phyloP scores from a whole-genome alignment of 2,113 vertebrate species.

The Eurypyga helias region DNA sequence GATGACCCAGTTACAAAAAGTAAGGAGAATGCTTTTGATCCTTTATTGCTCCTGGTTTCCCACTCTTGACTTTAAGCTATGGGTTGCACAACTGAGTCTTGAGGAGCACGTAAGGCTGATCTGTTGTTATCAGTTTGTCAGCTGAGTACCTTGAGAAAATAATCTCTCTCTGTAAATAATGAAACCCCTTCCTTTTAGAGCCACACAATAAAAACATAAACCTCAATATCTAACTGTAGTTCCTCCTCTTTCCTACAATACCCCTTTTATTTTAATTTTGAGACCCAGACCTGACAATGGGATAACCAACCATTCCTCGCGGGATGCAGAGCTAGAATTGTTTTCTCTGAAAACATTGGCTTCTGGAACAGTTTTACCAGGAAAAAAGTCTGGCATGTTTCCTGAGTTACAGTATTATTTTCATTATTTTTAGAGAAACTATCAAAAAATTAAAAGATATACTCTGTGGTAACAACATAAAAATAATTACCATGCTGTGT shows the following conservation, averaged over 20 bases:
- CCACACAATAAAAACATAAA: neutral
- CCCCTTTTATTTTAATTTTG: neutral
- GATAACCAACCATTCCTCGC: neutral
- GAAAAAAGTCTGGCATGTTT: neutral
- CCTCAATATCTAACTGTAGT: neutral
- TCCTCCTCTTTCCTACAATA: neutral
- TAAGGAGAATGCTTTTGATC: neutral
- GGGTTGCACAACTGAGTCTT: neutral
- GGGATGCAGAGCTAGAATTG: neutral
- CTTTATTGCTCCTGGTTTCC: neutral
- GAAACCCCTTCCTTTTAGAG: neutral
- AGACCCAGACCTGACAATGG: neutral
- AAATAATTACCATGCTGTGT: neutral
- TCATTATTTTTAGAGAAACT: neutral
- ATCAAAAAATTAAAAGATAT: neutral
- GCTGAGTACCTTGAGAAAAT: neutral
- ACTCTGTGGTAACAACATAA: neutral
- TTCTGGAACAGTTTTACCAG: neutral
- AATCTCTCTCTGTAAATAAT: neutral
- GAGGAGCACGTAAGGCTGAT: neutral
- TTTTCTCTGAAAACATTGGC: neutral
- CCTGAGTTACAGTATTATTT: neutral
- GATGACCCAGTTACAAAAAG: constrained; percentile 45
- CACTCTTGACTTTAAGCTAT: constrained; percentile 21
- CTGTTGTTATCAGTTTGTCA: neutral